Evolutionary conservation across 2,797 vertebrate genomes (phyloP).

Genomic region (Steatocranus sp.): DNA sequence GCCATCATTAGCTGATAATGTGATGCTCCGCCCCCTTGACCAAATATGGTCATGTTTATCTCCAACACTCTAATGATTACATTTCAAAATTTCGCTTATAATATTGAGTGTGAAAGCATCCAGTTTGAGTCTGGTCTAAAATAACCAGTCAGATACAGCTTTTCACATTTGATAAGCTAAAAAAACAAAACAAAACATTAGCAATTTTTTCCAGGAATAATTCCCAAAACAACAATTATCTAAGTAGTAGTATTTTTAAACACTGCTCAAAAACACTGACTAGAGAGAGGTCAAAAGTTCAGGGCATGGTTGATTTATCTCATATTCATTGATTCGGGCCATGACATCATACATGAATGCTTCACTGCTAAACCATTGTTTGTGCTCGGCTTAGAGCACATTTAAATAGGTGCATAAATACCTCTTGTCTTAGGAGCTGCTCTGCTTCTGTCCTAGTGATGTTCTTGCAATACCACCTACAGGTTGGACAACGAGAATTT

Average conservation of each 20-base stretch:
- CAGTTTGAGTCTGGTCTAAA: neutral
- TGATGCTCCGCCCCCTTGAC: neutral
- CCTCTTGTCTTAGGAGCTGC: constrained; percentile 81
- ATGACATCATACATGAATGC: neutral
- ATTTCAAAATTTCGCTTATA: accelerated
- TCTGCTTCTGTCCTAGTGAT: constrained; percentile 87
- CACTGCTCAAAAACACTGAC: neutral
- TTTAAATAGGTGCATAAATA: constrained; percentile 15
- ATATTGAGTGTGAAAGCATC: neutral
- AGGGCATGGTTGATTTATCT: neutral
- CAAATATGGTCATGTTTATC: neutral
- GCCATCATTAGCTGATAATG: neutral
- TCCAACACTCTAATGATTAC: neutral
- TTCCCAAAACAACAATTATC: neutral
- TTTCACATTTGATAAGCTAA: neutral
- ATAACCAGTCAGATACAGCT: neutral
- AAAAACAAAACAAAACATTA: neutral
- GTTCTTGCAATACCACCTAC: constrained; percentile 87
- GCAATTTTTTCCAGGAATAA: neutral
- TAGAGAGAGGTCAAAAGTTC: neutral
- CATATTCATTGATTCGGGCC: neutral
- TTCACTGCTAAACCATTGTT: neutral
- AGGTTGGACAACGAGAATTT: neutral
- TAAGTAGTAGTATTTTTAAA: neutral
- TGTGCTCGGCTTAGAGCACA: neutral